These are phyloP conservation scores for Psix sp. DNA, from an alignment of 1,140 invertebrate genomes.

Conservation along the genomic window DNA sequence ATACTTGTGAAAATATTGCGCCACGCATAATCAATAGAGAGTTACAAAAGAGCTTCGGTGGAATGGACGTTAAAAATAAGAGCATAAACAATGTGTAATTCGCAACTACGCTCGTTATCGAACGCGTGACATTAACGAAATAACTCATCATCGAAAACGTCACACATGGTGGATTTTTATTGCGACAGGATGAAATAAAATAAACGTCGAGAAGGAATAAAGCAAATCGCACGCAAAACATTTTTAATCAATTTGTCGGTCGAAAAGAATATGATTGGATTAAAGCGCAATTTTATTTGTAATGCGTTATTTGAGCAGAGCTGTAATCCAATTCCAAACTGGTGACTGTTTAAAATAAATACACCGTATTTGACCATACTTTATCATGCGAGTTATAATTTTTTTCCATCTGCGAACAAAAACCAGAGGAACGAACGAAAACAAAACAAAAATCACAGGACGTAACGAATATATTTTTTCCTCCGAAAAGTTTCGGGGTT, in stretches of 20 bases:
- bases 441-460: not conserved
- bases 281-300: conserved; percentile 24
- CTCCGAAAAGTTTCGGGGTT: not conserved
- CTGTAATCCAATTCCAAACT: conserved; percentile 7
- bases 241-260: conserved; percentile 29
- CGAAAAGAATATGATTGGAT: conserved; percentile 16
- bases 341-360: conserved; percentile 18
- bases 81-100: too few species aligned
- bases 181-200: conserved; percentile 5
- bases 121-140: conserved; percentile 15
- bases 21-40: too few species aligned
- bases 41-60: too few species aligned
- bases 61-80: too few species aligned
- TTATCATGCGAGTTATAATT: too few species aligned
- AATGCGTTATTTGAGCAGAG: conserved; percentile 10
- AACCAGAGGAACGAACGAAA: too few species aligned
- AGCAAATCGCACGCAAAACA: conserved; percentile 15
- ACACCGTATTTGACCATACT: too few species aligned
- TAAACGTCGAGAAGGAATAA: too few species aligned
- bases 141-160: conserved; percentile 1
- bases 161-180: conserved; percentile 15
- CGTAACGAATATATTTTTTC: not conserved
- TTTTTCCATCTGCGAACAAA: too few species aligned
- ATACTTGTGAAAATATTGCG: too few species aligned
- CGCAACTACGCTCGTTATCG: too few species aligned